Conservation (phyloP, 1,140 invertebrate species). For the Drosophila rufa region DNA sequence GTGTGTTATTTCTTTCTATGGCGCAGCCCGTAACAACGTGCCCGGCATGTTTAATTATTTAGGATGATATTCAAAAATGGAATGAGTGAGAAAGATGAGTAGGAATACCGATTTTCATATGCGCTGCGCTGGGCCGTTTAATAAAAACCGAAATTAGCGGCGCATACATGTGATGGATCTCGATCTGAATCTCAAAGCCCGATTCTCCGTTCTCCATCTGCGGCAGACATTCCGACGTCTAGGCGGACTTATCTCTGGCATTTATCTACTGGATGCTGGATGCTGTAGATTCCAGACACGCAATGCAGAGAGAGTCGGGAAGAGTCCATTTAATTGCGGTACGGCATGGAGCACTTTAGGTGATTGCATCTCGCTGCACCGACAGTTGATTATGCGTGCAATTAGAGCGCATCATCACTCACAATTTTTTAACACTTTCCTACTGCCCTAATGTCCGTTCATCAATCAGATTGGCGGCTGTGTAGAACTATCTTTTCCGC, state of each 20-base stretch:
- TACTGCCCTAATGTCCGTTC: slow-evolving; percentile 73
- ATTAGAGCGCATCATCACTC: slow-evolving; percentile 81
- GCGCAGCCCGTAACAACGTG: slow-evolving; percentile 66
- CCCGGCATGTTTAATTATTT: slow-evolving; percentile 78
- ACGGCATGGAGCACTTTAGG: slow-evolving; percentile 46
- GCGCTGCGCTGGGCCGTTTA: slow-evolving; percentile 64
- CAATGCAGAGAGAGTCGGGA: slow-evolving; percentile 43
- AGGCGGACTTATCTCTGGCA: slow-evolving; percentile 59
- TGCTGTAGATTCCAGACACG: slow-evolving; percentile 59
- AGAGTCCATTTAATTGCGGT: slow-evolving; percentile 71
- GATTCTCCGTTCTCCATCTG: slow-evolving; percentile 11
- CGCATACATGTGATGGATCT: slow-evolving; percentile 58
- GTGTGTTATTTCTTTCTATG: slow-evolving; percentile 27
- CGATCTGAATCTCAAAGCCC: slow-evolving; percentile 15
- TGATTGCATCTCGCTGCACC: slow-evolving; percentile 62
- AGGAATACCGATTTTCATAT: slow-evolving; percentile 74
- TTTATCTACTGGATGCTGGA: slow-evolving; percentile 49
- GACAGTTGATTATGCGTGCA: slow-evolving; percentile 74
- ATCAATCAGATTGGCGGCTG: slow-evolving; percentile 76
- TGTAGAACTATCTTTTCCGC: slow-evolving; percentile 56
- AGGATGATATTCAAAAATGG: slow-evolving; percentile 76
- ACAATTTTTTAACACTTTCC: slow-evolving; percentile 80
- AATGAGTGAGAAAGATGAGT: slow-evolving; percentile 62
- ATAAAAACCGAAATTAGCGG: slow-evolving; percentile 77
- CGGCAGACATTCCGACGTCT: slow-evolving; percentile 70